phyloP scores from a whole-genome alignment of 2,113 vertebrate genomes.

The Hoplias malabaricus region DNA sequence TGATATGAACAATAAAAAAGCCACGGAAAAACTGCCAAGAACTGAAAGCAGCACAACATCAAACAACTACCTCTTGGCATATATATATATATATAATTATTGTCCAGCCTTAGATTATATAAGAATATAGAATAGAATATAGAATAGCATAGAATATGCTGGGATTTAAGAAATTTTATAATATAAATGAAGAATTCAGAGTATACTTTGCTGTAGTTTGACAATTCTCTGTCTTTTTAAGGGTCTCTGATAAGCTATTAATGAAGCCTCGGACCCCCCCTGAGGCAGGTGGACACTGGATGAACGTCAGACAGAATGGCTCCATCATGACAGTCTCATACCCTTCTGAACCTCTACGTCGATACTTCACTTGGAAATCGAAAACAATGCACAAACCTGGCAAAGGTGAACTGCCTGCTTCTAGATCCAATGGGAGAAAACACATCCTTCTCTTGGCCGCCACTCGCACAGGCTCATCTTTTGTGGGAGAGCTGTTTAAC shows the following conservation, averaged over 20 bases:
- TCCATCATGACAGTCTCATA: conserved; percentile 69
- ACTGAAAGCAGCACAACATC: no score
- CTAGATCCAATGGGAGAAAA: conserved; percentile 60
- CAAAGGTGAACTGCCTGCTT: background rate
- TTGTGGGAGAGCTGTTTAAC: conserved; percentile 97
- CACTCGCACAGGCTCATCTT: conserved; percentile 94
- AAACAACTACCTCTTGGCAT: no score
- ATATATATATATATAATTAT: no score
- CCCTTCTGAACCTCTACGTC: conserved; percentile 68
- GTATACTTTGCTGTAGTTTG: no score
- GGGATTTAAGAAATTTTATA: background rate
- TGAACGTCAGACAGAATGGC: conserved; percentile 65
- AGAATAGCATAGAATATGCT: no score
- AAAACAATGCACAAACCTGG: conserved; percentile 77
- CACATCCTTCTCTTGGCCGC: conserved; percentile 91
- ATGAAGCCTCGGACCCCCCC: conserved; percentile 77
- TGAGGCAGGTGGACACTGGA: conserved; percentile 68
- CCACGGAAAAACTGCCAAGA: no score
- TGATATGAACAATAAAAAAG: no score
- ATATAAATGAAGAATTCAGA: no score
- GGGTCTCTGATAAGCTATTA: conserved; percentile 88
- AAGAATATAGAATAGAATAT: no score
- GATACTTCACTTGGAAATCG: conserved; percentile 75
- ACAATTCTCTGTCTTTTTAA: conserved; percentile 56
- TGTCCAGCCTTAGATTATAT: no score